phyloP scores from a whole-genome alignment of 2,888 invertebrate genomes.

The Beris morrisii region DNA sequence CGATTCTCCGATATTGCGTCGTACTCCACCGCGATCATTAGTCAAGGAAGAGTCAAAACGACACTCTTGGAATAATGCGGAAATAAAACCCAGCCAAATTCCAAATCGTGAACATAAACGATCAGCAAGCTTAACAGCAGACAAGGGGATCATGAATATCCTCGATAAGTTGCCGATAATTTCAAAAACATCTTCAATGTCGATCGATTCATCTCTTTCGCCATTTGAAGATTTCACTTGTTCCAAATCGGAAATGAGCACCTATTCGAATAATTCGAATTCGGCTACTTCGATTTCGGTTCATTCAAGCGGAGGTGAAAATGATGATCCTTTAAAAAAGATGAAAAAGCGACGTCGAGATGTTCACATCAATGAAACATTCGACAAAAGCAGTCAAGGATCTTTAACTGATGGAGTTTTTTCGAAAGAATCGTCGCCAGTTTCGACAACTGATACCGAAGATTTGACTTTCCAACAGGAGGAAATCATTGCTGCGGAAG shows the following conservation, averaged over 20 bases:
- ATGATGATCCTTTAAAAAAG: conserved; percentile 39
- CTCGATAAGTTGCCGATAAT: conserved; percentile 55
- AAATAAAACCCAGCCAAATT: conserved; percentile 39
- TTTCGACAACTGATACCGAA: conserved; percentile 54
- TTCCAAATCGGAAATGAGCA: conserved; percentile 54
- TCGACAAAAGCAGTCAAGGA: conserved; percentile 56
- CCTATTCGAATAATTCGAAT: conserved; percentile 47
- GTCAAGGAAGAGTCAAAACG: conserved; percentile 49
- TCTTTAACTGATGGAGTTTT: conserved; percentile 55
- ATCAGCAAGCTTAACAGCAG: conserved; percentile 51
- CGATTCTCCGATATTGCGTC: conserved; percentile 49
- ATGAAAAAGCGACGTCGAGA: conserved; percentile 52
- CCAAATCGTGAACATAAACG: conserved; percentile 50
- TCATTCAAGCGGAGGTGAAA: conserved; percentile 43
- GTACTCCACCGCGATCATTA: conserved; percentile 42
- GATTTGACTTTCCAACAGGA: conserved; percentile 57
- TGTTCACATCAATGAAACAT: conserved; percentile 56
- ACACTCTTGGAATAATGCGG: conserved; percentile 53
- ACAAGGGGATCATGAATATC: conserved; percentile 54
- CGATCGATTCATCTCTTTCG: conserved; percentile 54
- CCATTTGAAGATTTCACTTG: conserved; percentile 54
- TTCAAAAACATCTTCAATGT: conserved; percentile 55
- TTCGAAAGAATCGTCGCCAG: conserved; percentile 55
- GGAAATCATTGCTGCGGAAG: conserved; percentile 44
- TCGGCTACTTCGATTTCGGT: conserved; percentile 44